Evolutionary conservation across 2,888 invertebrate genomes (phyloP).

Genomic region (Trachelus tabidus): DNA sequence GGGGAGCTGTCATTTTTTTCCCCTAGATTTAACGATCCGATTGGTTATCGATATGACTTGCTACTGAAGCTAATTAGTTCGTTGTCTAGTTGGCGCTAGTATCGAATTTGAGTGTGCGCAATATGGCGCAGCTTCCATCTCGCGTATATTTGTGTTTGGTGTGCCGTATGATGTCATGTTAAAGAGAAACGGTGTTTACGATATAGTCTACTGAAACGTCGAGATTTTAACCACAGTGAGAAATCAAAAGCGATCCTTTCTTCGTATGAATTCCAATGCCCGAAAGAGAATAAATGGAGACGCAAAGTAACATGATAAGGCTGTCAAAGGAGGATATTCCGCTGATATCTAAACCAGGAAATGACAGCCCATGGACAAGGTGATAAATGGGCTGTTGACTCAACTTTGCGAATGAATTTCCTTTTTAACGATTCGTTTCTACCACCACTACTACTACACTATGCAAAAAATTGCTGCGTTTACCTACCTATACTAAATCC

Average conservation of each 20-base stretch:
- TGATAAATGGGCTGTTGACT: slow-evolving; percentile 59
- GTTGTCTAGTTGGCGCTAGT: neutral
- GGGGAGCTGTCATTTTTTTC: neutral
- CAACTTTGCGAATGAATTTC: slow-evolving; percentile 9
- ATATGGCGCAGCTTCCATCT: neutral
- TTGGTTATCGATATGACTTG: neutral
- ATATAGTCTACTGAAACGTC: neutral
- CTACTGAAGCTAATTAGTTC: neutral
- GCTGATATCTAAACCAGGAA: slow-evolving; percentile 73
- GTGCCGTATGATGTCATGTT: neutral
- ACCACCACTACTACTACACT: neutral
- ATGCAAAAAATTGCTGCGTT: neutral
- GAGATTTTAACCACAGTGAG: neutral
- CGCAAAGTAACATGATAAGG: slow-evolving; percentile 68
- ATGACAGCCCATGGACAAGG: slow-evolving; percentile 73
- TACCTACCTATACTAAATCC: neutral
- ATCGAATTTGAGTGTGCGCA: neutral
- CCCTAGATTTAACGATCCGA: neutral
- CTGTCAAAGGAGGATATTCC: slow-evolving; percentile 78
- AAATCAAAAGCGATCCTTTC: neutral
- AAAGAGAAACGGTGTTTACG: neutral
- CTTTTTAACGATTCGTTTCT: neutral
- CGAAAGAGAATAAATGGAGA: slow-evolving; percentile 52
- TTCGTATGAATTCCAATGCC: slow-evolving; percentile 24
- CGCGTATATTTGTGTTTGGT: neutral